Evolutionary conservation across 1,140 invertebrate species (phyloP), one percentile per base, ranked within the genome.

Genomic region (Formica selysi): DNA sequence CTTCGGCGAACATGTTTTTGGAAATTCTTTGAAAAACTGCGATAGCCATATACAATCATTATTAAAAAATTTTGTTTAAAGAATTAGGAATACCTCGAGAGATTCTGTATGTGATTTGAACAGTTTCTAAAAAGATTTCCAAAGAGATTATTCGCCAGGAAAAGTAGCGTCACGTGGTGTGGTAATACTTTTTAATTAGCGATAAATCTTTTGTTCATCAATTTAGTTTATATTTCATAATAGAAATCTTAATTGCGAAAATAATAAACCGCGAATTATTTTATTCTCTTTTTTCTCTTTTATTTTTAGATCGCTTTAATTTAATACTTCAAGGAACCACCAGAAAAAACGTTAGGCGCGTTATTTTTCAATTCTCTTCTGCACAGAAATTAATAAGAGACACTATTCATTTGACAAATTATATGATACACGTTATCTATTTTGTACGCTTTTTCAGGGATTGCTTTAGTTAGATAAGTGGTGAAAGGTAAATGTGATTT

Each of bases 91-190:
- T 71, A 59, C 36, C 10, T 71, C 1, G 48, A 67, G 3, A 44
- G 22, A 81, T 41, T 57, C 19, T n/a, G 29, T 22, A 11, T 16
- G 13, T 44, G 36, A 57, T 54, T 80, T 19, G 13, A 78, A 78
- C 57, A 54, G 32, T 83, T 73, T 73, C 19, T 44, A 22, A 73
- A 61, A 26, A 73, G 67, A 74, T 19, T 74, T 73, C 54, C 54
- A n/a, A 54, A 48, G 36, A 61, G 32, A 62, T 68, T 73, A 22
- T 59, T 81, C 54, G 68, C 13, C 29, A 70, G 67, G 68, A 74
- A 73, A 61, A 73, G 36, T 62, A 83, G 68, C 79, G 79, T 83
- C 79, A 83, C 68, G 79, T 74, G 79, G 79, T 74, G 68, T 74
- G 68, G 79, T 74, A 73, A 57, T 74, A 74, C 13, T 74, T 74